Evolutionary conservation across 1,140 invertebrate species (phyloP), one percentile per base, ranked within the genome.

Genomic region (Orchestia grillus): DNA sequence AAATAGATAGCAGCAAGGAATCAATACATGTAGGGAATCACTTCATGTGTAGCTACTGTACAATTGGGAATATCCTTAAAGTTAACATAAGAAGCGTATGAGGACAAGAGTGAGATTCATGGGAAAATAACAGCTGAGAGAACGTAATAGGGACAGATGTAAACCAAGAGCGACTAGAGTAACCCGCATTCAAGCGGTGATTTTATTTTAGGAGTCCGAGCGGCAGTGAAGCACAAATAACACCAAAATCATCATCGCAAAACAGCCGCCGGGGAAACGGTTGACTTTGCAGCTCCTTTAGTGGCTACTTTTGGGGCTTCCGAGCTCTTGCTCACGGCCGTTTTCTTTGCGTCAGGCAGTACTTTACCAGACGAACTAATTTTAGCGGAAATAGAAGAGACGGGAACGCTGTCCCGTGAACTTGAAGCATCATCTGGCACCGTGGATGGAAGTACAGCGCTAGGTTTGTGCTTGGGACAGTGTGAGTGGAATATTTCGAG

Each of bases 401-500:
- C 62, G 62, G 28, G 62, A 23, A 77, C 62, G 15, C 62, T 36
- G 11, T 77, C 62, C 62, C 36, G 62, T 28, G 62, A 15, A 77
- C 11, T 41, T 91, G 41, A 42, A 8, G 88, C 44, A 91, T 91
- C 88, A 16, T 44, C 88, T 91, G 88, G 28, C 41, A 42, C 0
- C 0, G 88, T 36, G 88, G 88, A 41, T 91, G 88, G 88, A 16
- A 36, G 41, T 42, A 15, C 41, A 42, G 88, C 11, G 44, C 92
- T 19, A 41, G 15, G 88, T 41, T 90, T 96, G 96, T 97, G 96
- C 87, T 96, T 97, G 43, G 96, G 96, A 95, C 96, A 97, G 77
- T 96, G 96, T 19, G 96, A 97, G 95, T 96, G 96, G 96, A 97
- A 97, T 62, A 96, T 96, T 44, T 96, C 36, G 42, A 47, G 95